Conservation (phyloP, 2,797 vertebrate species). For the Chelonia mydas region DNA sequence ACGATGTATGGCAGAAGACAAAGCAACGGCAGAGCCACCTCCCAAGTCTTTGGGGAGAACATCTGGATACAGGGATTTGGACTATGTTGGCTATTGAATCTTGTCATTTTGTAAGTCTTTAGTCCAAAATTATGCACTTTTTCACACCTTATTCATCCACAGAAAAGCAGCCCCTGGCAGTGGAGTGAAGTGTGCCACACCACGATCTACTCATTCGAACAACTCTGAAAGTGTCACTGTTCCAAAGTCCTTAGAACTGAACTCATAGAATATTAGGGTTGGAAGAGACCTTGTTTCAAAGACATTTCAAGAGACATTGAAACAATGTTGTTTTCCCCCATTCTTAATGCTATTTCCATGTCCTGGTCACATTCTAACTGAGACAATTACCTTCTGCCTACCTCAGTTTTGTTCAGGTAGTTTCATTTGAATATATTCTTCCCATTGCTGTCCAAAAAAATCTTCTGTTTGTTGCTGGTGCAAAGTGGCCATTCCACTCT, state of each 20-base stretch:
- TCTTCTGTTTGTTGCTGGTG: not conserved
- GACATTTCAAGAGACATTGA: not conserved
- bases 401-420: accelerated
- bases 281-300: accelerated
- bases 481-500: not conserved
- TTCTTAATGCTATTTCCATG: not conserved
- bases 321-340: accelerated
- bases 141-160: constrained; percentile 37
- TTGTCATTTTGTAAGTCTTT: constrained; percentile 67
- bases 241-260: constrained; percentile 25
- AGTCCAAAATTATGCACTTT: constrained; percentile 50
- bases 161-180: constrained; percentile 17
- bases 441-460: not conserved
- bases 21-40: constrained; percentile 59
- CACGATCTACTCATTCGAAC: constrained; percentile 47
- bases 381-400: not conserved
- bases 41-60: constrained; percentile 59
- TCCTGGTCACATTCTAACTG: not conserved
- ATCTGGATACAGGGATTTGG: constrained; percentile 63
- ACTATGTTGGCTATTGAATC: constrained; percentile 29
- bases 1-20: constrained; percentile 35
- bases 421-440: not conserved
- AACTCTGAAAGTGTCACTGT: constrained; percentile 64
- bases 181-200: constrained; percentile 18
- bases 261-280: not conserved